phyloP scores from a whole-genome alignment of 1,140 invertebrate species.

The Euura lappo region DNA sequence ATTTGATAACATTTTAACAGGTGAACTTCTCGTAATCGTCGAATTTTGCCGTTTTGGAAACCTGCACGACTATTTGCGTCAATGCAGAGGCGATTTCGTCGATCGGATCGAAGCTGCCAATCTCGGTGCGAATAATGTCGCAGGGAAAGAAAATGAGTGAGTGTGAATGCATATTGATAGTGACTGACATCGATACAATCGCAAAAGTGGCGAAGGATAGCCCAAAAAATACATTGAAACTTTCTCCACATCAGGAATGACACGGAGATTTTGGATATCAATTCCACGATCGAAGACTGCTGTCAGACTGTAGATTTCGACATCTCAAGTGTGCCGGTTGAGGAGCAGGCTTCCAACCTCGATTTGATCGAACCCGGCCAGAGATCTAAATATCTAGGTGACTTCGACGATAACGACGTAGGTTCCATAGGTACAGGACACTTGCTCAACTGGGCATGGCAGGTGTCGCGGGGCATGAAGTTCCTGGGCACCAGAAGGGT shows the following conservation, averaged over 20 bases:
- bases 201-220: no score
- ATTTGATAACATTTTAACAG: slow-evolving; percentile 55
- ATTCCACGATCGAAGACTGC: not conserved
- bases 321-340: no score
- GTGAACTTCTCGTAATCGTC: slow-evolving; percentile 88
- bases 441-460: slow-evolving; percentile 60
- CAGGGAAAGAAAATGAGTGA: not conserved
- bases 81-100: slow-evolving; percentile 78
- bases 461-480: slow-evolving; percentile 95
- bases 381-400: slow-evolving; percentile 76
- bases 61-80: slow-evolving; percentile 83
- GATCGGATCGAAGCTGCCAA: slow-evolving; percentile 77
- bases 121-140: slow-evolving; percentile 28
- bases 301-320: slow-evolving; percentile 35
- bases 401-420: slow-evolving; percentile 67
- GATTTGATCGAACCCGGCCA: slow-evolving; percentile 75
- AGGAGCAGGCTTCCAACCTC: slow-evolving; percentile 53
- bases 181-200: no score
- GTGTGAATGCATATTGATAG: no score
- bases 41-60: slow-evolving; percentile 93
- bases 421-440: slow-evolving; percentile 80
- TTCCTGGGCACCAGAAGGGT: slow-evolving; percentile 89
- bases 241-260: not conserved
- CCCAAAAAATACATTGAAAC: not conserved
- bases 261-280: slow-evolving; percentile 43